Conservation (phyloP, 2,113 vertebrate genomes). For the Vulpes ferrilata region DNA sequence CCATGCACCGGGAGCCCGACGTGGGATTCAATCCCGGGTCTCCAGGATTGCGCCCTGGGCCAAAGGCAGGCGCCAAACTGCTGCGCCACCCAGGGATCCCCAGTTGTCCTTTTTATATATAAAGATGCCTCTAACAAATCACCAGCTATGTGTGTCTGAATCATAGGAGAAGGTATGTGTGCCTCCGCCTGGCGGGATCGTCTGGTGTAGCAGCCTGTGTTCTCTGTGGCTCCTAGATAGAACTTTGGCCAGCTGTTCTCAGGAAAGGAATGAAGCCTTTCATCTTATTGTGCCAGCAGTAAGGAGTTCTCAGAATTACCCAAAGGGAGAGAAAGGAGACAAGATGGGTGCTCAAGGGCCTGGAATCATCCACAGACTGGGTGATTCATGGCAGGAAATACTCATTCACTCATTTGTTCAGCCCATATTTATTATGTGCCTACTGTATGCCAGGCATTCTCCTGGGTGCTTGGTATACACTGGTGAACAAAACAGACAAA, state of each 20-base stretch:
- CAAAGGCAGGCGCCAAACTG: too few relatives aligned
- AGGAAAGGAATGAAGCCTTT: slow-evolving; percentile 55
- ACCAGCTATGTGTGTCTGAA: not conserved
- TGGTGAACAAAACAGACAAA: not conserved
- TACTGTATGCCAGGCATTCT: not conserved
- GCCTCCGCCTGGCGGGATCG: not conserved
- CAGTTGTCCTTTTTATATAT: not conserved
- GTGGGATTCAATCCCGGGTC: too few relatives aligned
- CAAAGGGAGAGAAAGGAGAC: not conserved
- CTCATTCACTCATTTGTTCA: not conserved
- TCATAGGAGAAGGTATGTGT: not conserved
- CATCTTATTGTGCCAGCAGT: not conserved
- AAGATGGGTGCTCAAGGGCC: not conserved
- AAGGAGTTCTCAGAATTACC: not conserved
- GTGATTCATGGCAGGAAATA: not conserved
- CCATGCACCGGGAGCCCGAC: too few relatives aligned
- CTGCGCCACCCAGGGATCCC: too few relatives aligned
- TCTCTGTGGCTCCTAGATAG: not conserved
- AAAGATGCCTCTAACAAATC: not conserved
- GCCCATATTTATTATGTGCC: not conserved
- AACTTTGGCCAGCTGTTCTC: slow-evolving; percentile 6
- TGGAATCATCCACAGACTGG: not conserved
- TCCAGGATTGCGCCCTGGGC: too few relatives aligned
- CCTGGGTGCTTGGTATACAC: not conserved
- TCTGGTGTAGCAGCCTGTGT: not conserved